Percentiles rank a stretch among this genome's conserved stretches.
phyloP scores from a whole-genome alignment of 2,888 invertebrate species.

The Beris chalybata region DNA sequence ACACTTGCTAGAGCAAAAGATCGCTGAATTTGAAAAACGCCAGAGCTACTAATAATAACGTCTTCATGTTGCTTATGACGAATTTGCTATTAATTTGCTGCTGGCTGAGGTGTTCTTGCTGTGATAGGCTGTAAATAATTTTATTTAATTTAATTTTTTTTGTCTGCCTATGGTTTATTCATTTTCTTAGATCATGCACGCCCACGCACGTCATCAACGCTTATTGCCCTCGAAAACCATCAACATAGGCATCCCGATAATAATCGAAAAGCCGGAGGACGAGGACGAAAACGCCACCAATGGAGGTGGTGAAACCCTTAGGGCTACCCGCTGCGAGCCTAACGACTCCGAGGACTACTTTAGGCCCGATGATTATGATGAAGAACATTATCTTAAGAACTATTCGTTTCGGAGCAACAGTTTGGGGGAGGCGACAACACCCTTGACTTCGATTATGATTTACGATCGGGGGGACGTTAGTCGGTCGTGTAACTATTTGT shows the following conservation, averaged over 20 bases:
- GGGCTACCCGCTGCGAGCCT: not conserved
- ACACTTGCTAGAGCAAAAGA: slow-evolving; percentile 26
- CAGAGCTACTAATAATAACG: too few relatives aligned
- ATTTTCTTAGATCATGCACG: slow-evolving; percentile 10
- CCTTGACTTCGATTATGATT: slow-evolving; percentile 9
- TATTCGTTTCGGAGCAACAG: slow-evolving; percentile 14
- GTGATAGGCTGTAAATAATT: too few relatives aligned
- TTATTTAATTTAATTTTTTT: too few relatives aligned
- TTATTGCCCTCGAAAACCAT: not conserved
- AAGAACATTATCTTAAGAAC: slow-evolving; percentile 16
- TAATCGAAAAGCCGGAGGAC: slow-evolving; percentile 21
- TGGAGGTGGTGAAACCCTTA: not conserved
- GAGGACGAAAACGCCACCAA: slow-evolving; percentile 10
- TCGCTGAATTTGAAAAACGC: not conserved
- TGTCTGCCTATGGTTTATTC: too few relatives aligned
- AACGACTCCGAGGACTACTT: not conserved
- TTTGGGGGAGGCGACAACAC: slow-evolving; percentile 16
- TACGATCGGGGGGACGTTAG: slow-evolving; percentile 16
- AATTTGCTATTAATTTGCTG: too few relatives aligned
- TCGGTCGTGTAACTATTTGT: slow-evolving; percentile 11
- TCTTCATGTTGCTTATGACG: too few relatives aligned
- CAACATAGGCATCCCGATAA: slow-evolving; percentile 11
- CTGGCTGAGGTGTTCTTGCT: too few relatives aligned
- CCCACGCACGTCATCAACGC: not conserved
- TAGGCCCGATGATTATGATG: slow-evolving; percentile 15